phyloP scores from a whole-genome alignment of 1,140 invertebrate species.

The Colletes latitarsis region DNA sequence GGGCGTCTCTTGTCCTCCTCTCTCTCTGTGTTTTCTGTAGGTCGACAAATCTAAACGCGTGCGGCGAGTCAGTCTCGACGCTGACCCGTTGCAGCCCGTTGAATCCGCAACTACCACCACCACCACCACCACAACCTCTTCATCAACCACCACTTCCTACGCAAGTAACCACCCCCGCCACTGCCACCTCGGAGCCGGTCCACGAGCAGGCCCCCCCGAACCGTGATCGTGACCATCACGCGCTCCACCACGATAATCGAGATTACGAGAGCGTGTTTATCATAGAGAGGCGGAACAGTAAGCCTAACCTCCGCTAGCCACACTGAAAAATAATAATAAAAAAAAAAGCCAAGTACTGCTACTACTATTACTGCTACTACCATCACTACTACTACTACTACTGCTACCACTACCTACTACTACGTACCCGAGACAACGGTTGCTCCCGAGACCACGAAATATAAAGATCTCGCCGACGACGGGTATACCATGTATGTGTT shows the following conservation, averaged over 20 bases:
- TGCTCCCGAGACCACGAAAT: conserved; percentile 43
- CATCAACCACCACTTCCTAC: conserved; percentile 82
- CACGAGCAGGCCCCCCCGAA: conserved; percentile 79
- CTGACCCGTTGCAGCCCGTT: conserved; percentile 82
- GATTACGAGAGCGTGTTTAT: conserved; percentile 89
- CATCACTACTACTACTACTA: conserved; percentile 58
- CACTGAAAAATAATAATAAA: conserved; percentile 56
- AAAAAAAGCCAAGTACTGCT: conserved; percentile 64
- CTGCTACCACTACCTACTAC: conserved; percentile 55
- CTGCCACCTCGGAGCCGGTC: conserved; percentile 79
- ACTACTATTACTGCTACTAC: conserved; percentile 55
- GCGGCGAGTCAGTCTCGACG: conserved; percentile 81
- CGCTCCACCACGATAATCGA: conserved; percentile 82
- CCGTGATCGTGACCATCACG: conserved; percentile 81
- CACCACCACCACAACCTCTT: conserved; percentile 80
- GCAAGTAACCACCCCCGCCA: conserved; percentile 80
- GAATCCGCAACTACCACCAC: conserved; percentile 81
- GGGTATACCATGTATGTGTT: conserved; percentile 58
- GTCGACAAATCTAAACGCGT: conserved; percentile 82
- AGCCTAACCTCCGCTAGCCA: conserved; percentile 83
- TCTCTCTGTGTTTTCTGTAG: conserved; percentile 80
- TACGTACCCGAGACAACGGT: no score
- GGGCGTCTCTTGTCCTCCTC: conserved; percentile 77
- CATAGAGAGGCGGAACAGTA: conserved; percentile 87
- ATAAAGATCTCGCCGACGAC: conserved; percentile 57